Evolutionary conservation across 2,113 vertebrate species (phyloP), one percentile per base, ranked within the genome.

Genomic region (Notiomystis cincta): DNA sequence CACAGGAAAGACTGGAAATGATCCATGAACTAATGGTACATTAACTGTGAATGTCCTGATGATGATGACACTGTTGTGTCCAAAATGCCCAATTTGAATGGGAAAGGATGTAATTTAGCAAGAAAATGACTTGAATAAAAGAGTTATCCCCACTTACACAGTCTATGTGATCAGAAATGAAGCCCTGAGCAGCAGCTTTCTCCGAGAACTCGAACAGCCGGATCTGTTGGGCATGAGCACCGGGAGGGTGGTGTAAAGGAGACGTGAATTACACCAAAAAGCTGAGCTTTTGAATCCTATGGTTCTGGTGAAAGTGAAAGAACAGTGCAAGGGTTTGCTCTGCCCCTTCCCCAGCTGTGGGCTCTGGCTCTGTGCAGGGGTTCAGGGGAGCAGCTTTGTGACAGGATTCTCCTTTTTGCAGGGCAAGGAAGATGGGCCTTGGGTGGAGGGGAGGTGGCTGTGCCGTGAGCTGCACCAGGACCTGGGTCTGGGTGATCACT

Each of bases 161-260:
- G 31, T 97, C 95, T 57, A 99, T 97, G 48, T 99, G 98, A 56
- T 98, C 94, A 20, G 82, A 97, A 97, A 99, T 95, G 97, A 99
- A 99, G 45, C 82, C 97, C 91, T 95, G 96, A 48, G 97, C 64
- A 11, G 98, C 96, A 23, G 98, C 98, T 96, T 98, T 98, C 69
- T 97, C 97, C 3, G 61, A 77, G 93, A 99, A 99, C 31, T 98
- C 98, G 87, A 99, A 99, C 54, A 99, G 97, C 85, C 97, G 98
- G 64, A 99, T 82, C 99, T 99, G 94, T 23, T 20, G 15, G 91
- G 72, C 61, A 76, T 2, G 13, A 93, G 71, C 1, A 10, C 3
- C n/a, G 25, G 44, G 25, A 71, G 90, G 81, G 61, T 60, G 67
- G 38, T 54, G 69, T 62, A 45, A 81, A 73, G 58, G 38, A 78